These are phyloP conservation scores for Rhipidura dahli DNA, from an alignment of 2,113 vertebrate species.

Conservation along the genomic window DNA sequence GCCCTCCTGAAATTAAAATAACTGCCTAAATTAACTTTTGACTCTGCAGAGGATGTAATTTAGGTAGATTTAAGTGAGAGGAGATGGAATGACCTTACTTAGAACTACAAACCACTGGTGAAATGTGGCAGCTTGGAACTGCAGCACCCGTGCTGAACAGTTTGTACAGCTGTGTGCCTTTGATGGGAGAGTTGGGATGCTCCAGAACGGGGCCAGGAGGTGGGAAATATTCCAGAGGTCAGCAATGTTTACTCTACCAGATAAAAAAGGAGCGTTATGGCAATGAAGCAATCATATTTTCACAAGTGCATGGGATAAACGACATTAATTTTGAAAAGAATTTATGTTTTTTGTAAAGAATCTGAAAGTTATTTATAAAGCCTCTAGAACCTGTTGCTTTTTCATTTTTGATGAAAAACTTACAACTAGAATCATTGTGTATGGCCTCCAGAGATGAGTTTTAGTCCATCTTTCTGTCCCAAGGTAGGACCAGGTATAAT, in stretches of 20 bases:
- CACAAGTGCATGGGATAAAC: neutral
- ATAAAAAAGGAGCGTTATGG: neutral
- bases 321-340: neutral
- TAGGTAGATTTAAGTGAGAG: neutral
- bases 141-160: accelerated
- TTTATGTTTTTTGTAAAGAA: neutral
- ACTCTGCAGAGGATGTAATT: neutral
- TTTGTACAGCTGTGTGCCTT: constrained; percentile 1
- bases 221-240: neutral
- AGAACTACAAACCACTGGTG: neutral
- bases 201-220: neutral
- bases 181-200: neutral
- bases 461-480: neutral
- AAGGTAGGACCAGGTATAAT: neutral
- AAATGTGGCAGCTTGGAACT: neutral
- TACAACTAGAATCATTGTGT: neutral
- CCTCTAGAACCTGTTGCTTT: neutral
- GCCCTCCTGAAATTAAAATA: neutral
- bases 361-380: neutral
- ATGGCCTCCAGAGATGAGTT: neutral
- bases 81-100: neutral
- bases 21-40: neutral
- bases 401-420: neutral
- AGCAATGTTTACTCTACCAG: neutral
- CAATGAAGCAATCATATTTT: neutral